A percentile compares a stretch with the other conserved stretches of the same genome.
phyloP scores from a whole-genome alignment of 2,888 invertebrate genomes.

The Scaptomyza reducta region DNA sequence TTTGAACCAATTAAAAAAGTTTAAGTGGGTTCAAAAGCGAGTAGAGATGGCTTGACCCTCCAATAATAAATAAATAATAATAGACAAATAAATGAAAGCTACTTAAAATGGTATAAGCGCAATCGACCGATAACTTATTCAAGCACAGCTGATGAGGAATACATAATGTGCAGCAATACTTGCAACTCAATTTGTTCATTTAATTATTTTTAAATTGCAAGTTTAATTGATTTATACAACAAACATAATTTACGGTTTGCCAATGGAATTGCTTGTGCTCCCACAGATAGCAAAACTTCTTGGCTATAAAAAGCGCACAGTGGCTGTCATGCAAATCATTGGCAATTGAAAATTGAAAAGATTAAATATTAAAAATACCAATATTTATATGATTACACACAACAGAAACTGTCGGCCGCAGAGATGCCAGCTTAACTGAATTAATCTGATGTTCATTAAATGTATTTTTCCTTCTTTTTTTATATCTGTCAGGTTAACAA shows the following conservation, averaged over 20 bases:
- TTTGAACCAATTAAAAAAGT: no score
- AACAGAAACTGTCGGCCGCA: constrained; percentile 16
- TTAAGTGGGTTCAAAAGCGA: no score
- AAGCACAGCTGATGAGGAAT: constrained; percentile 16
- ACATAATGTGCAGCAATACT: constrained; percentile 15
- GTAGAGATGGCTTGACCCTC: no score
- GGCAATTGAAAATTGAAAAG: constrained; percentile 75
- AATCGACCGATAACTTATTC: background rate
- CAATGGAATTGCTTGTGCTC: constrained; percentile 32
- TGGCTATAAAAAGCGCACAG: constrained; percentile 27
- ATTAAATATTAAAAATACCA: constrained; percentile 76
- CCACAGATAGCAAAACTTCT: constrained; percentile 25
- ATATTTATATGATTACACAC: constrained; percentile 66
- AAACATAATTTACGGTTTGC: constrained; percentile 57
- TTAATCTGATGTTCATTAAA: constrained; percentile 45
- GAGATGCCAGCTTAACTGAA: constrained; percentile 45
- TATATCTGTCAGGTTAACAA: constrained; percentile 13
- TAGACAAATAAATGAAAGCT: background rate
- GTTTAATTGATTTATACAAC: constrained; percentile 73
- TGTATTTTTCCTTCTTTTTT: background rate
- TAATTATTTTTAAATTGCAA: constrained; percentile 66
- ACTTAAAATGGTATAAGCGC: background rate
- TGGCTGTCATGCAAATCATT: constrained; percentile 52
- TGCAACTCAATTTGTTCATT: constrained; percentile 61
- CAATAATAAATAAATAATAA: background rate